Base-by-base conservation (phyloP, 2,113 vertebrate species). In the Lophura nycthemera region DNA sequence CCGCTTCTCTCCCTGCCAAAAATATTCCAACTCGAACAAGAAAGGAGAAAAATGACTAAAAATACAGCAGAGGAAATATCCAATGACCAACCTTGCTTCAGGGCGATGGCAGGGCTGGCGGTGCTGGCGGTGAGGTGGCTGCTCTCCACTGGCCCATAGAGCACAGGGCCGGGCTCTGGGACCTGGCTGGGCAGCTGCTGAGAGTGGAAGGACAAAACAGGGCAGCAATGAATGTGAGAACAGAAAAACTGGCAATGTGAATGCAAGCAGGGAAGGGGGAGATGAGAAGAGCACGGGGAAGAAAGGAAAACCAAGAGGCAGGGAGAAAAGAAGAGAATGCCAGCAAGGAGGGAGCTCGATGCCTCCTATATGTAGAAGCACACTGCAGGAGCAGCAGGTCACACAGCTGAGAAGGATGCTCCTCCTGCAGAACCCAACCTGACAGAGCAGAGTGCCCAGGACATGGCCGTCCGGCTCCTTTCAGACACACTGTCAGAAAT, bases 121-220 rank as follows among this genome's bases (percentile, higher is more conserved):
- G 87, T 56, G 97, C 96, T 96, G 97, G 96, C 81, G 34, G 95
- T 93, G 59, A 97, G 97, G 73, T 96, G 98, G 63, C 98, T 73
- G 95, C 82, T 97, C 97, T 98, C 98, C 96, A 95, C 84, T 36
- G 97, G 95, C 97, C 98, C 98, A 20, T 97, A 97, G 54, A 93
- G 94, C 81, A 93, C 89, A 84, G 98, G 98, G 96, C 97, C 93
- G 96, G 98, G 99, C 97, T 99, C 99, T 0, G 98, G 98, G 95
- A 97, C 97, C 98, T 99, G 99, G 98, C 98, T 98, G 98, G 98
- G 94, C 96, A 98, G 98, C 98, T 99, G 99, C 98, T 98, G 98
- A 86, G 97, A 97, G 98, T 97, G 96, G 97, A 99, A 98, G 98
- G 97, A 98, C 97, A 99, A 98, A 98, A 98, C 97, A 98, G 97